Conservation (phyloP, 2,888 invertebrate genomes). For the Lycia hirtaria region DNA sequence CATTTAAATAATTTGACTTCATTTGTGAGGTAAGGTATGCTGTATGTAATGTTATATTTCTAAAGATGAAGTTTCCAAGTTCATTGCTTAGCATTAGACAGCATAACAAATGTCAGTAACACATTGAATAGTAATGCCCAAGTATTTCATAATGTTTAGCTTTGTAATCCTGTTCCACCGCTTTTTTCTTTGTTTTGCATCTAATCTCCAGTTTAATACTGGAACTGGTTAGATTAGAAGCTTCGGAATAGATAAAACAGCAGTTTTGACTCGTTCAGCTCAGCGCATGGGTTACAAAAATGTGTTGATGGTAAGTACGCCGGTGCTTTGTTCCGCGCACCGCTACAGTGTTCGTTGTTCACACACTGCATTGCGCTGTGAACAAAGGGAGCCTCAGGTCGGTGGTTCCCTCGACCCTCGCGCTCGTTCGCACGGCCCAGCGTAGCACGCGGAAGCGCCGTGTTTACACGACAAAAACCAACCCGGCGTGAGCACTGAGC, state of each 20-base stretch:
- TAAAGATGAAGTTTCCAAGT: conserved; percentile 9
- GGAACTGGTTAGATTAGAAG: background rate
- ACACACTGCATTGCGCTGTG: conserved; percentile 56
- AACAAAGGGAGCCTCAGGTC: conserved; percentile 76
- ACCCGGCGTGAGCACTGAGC: conserved; percentile 60
- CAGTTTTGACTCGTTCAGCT: conserved; percentile 7
- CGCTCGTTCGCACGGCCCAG: conserved; percentile 78
- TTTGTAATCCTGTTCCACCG: background rate
- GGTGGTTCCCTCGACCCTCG: conserved; percentile 72
- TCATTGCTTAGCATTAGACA: conserved; percentile 23
- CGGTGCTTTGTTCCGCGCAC: conserved; percentile 41
- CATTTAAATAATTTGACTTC: background rate
- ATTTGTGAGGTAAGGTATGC: background rate
- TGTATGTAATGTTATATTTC: background rate
- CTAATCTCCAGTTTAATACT: background rate
- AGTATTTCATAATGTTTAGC: background rate
- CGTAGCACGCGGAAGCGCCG: conserved; percentile 67
- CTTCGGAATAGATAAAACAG: conserved; percentile 2
- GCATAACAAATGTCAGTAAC: conserved; percentile 13
- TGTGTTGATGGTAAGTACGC: conserved; percentile 30
- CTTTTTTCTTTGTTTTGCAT: background rate
- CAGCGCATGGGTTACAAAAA: conserved; percentile 31
- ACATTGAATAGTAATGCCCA: conserved; percentile 17
- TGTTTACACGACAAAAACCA: conserved; percentile 72
- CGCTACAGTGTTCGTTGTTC: conserved; percentile 51